Evolutionary conservation across 1,140 invertebrate species (phyloP), one percentile per base, ranked within the genome.

Genomic region (Andricus grossulariae): DNA sequence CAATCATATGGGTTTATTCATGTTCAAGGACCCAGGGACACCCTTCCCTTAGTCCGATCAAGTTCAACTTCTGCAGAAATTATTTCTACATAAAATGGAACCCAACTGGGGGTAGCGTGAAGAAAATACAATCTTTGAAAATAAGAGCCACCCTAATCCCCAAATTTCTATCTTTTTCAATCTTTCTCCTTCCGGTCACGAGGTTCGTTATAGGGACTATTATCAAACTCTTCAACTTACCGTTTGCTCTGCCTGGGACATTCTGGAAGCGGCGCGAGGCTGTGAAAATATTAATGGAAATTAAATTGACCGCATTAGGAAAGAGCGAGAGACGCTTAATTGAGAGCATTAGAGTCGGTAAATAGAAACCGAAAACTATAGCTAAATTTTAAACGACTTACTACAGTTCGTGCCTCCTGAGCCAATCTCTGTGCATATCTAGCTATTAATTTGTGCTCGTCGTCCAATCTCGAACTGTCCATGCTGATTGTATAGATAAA

Each of bases 381-480:
- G 16, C 0, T 54, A 72, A 21, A 25, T 74, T 45, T 32, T 60
- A 71, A 71, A 74, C 72, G 71, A 93, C 94, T 94, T 92, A 97
- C 96, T 92, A 96, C 95, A 82, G 96, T 95, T 87, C 95, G 93
- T 78, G 95, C 95, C 92, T 99, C 96, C 86, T 98, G 97, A 16
- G 98, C 98, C 71, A 99, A 92, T 85, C 97, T 93, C 12, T 98
- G 97, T 19, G 98, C 97, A 92, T 99, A 99, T 83, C 98, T 93
- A 52, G 98, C 98, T 88, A 99, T 99, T 74, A 99, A 93, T 80
- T 97, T 94, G 91, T 99, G 98, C 90, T 99, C 98, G 91, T 99
- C 98, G 91, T 99, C 98, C 83, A 94, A 85, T 88, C 94, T 90
- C 79, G 92, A 92, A 84, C 91, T 92, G 82, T 93, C 93, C 90